These are phyloP conservation scores for Zygogramma bicolorata DNA, from an alignment of 2,888 invertebrate species.

Conservation along the genomic window DNA sequence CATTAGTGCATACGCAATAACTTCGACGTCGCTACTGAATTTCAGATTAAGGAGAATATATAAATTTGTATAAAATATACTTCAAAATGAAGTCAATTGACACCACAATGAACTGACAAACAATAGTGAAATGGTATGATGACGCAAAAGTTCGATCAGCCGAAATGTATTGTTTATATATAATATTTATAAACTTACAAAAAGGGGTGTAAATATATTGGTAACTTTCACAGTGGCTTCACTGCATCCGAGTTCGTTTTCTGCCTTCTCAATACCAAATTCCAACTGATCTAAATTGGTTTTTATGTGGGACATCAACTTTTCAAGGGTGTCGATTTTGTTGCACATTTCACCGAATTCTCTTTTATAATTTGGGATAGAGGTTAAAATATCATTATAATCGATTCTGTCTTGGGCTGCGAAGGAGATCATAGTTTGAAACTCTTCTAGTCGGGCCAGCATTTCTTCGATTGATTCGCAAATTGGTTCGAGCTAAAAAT, in stretches of 20 bases:
- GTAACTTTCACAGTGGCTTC: slow-evolving; percentile 53
- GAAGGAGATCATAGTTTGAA: slow-evolving; percentile 56
- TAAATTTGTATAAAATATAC: too few relatives aligned
- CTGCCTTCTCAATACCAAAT: slow-evolving; percentile 54
- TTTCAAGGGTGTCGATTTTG: slow-evolving; percentile 54
- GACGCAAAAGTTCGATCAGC: too few relatives aligned
- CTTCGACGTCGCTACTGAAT: too few relatives aligned
- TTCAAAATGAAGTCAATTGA: too few relatives aligned
- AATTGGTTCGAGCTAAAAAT: slow-evolving; percentile 52
- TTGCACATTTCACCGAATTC: slow-evolving; percentile 52
- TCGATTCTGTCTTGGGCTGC: slow-evolving; percentile 53
- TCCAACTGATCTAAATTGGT: slow-evolving; percentile 53
- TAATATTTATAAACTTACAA: slow-evolving; percentile 54
- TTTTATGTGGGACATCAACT: slow-evolving; percentile 53
- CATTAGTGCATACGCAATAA: too few relatives aligned
- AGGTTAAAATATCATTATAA: slow-evolving; percentile 49
- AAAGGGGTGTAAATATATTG: slow-evolving; percentile 56
- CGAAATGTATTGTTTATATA: too few relatives aligned
- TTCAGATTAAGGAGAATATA: too few relatives aligned
- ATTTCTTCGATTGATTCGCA: slow-evolving; percentile 54
- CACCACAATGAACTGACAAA: too few relatives aligned
- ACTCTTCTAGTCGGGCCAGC: slow-evolving; percentile 58
- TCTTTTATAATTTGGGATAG: slow-evolving; percentile 45
- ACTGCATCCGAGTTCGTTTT: slow-evolving; percentile 47
- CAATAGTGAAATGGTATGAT: too few relatives aligned